Evolutionary conservation across 1,140 invertebrate species (phyloP), one percentile per base, ranked within the genome.

Genomic region (Drosophila pandora): DNA sequence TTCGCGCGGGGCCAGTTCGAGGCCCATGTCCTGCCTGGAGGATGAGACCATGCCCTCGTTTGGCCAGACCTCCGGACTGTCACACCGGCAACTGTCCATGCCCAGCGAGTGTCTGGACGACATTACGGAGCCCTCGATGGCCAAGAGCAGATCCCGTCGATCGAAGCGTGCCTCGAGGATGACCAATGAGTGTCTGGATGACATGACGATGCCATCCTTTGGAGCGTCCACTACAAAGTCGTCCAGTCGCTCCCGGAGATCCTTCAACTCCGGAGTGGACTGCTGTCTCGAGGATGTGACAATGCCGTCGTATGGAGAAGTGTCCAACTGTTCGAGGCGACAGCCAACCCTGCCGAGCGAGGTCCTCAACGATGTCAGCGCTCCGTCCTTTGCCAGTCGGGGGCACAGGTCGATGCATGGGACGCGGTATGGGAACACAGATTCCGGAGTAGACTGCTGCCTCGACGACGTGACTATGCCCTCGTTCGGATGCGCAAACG

Each of bases 11-110:
- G 12, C 3, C n/a, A 41, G 39, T 3, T 21, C 13, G 5, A 21
- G 41, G 6, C 41, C 41, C 3, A 2, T 7, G 3, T 43, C 41
- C 41, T 43, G 41, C 32, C 17, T 85, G 8, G 56, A 17, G 10
- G 52, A 70, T 37, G n/a, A 69, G 9, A 37, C 62, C 8, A 68
- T 68, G 62, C 49, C 41, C 9, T 22, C 23, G 4, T 47, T 47
- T 10, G 41, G 41, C 1, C 13, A 8, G 7, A 2, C 41, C 1
- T 45, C 41, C 41, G 8, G 4, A 21, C 8, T 21, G 17, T 2
- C 41, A 5, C 41, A 8, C 1, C 13, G 41, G 17, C 39, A 41
- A 13, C 45, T 10, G 45, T 17, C 21, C 5, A 48, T 22, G 32
- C 32, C 32, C 41, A 45, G 17, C 2, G 43, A 47, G 43, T 47